Evolutionary conservation across 2,888 invertebrate species (phyloP).

Genomic region (Apoda limacodes): DNA sequence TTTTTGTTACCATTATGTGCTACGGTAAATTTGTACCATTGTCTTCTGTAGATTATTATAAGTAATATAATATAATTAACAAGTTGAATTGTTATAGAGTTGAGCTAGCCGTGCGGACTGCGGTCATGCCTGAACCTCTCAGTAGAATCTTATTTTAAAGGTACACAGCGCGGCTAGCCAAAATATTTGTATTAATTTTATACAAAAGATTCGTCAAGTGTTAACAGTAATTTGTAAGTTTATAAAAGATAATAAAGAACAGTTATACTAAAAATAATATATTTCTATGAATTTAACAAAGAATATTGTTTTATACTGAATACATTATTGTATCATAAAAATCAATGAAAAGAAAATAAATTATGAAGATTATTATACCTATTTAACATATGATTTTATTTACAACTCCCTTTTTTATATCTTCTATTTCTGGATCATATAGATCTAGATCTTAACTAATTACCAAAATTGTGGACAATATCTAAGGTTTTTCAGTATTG

Average conservation of each 20-base stretch:
- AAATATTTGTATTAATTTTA: constrained; percentile 65
- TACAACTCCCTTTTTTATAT: constrained; percentile 13
- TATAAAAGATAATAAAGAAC: constrained; percentile 58
- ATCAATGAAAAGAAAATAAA: constrained; percentile 57
- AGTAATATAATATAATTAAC: constrained; percentile 65
- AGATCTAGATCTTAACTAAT: no score
- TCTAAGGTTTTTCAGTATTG: no score
- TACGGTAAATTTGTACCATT: constrained; percentile 61
- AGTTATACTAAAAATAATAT: constrained; percentile 67
- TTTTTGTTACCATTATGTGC: constrained; percentile 68
- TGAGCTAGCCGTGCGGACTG: constrained; percentile 7
- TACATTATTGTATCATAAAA: constrained; percentile 64
- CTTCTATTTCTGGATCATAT: no score
- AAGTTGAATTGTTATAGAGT: constrained; percentile 63
- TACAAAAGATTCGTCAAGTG: constrained; percentile 63
- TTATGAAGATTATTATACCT: constrained; percentile 68
- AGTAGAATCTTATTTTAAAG: constrained; percentile 5
- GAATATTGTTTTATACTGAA: constrained; percentile 69
- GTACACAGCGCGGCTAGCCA: constrained; percentile 21
- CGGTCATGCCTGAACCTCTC: not conserved
- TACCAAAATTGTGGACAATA: no score
- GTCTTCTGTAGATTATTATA: constrained; percentile 61
- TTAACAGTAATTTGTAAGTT: constrained; percentile 69
- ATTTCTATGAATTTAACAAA: constrained; percentile 70
- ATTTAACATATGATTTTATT: constrained; percentile 50